Conservation (phyloP, 2,888 invertebrate genomes). For the Melinaea menophilus region DNA sequence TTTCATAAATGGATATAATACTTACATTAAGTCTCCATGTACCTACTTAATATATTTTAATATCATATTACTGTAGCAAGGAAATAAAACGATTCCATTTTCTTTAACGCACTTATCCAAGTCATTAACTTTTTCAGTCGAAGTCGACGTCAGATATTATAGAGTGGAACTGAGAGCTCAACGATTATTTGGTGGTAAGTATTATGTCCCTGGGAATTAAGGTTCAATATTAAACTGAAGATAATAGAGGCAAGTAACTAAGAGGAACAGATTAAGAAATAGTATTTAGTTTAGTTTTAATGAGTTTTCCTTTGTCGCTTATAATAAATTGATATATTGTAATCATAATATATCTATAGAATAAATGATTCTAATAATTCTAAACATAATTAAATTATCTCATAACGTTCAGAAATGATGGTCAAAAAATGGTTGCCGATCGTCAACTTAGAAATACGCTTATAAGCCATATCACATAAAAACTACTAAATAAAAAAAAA, state of each 20-base stretch:
- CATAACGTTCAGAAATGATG: no score
- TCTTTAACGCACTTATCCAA: slow-evolving; percentile 28
- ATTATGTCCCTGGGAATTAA: slow-evolving; percentile 34
- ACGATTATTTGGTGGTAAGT: slow-evolving; percentile 44
- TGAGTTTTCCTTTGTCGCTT: slow-evolving; percentile 2
- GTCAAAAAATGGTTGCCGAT: no score
- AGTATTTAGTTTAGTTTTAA: slow-evolving; percentile 2
- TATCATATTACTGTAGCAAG: slow-evolving; percentile 11
- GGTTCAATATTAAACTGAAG: slow-evolving; percentile 26
- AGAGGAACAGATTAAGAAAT: slow-evolving; percentile 14
- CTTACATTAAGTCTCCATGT: background rate
- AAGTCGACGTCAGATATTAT: slow-evolving; percentile 41
- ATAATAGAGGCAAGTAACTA: slow-evolving; percentile 16
- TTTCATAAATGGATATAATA: background rate
- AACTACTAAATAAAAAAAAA: no score
- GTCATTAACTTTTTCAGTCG: slow-evolving; percentile 30
- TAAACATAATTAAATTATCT: no score
- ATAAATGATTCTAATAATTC: no score
- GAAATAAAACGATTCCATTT: slow-evolving; percentile 25
- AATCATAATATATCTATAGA: no score
- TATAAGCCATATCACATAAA: no score
- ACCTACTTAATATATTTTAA: slow-evolving; percentile 6
- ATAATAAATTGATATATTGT: slow-evolving; percentile 14
- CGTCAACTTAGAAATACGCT: no score
- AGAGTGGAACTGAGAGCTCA: slow-evolving; percentile 37